Base-by-base conservation (phyloP, 2,797 vertebrate genomes). In the Notolepis coatsorum region DNA sequence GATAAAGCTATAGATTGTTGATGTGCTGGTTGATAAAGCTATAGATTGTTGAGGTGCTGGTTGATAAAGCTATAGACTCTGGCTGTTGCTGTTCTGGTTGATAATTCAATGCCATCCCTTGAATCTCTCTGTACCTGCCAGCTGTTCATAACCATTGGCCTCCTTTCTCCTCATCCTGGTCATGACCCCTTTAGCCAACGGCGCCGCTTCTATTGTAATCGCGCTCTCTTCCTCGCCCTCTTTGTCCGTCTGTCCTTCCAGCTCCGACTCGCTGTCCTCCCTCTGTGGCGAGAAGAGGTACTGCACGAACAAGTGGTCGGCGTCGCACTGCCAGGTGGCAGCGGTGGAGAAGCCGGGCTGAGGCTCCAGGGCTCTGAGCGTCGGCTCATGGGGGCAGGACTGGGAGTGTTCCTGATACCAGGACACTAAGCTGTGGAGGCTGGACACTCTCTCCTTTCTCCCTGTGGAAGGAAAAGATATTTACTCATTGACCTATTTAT, bases 391-490 rank as follows among this genome's bases (percentile, higher is more conserved):
- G 0, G 92, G 90, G 63, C 96, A 97, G 61, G 92, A 94, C 74
- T 75, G 84, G 42, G 83, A 89, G 80, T 98, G 96, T 9, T 95
- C 92, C 80, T 96, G 93, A 21, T 98, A 98, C 96, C 96, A 98
- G 37, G 88, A 89, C 42, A 96, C 94, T 48, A 96, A 85, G 1
- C 92, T 93, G 57, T 93, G 91, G 30, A 98, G 88, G 76, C 91
- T 95, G 63, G 95, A 96, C 52, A 93, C 90, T 0, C 88, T 77
- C 35, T 88, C 87, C 15, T 90, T 93, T 59, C 84, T 89, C 21
- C 78, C 92, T 94, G 77, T 4, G 50, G 48, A 15, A 77, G 13
- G 8, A 75, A 28, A n/a, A n/a, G n/a, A n/a, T n/a, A n/a, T n/a
- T n/a, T n/a, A n/a, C n/a, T n/a, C n/a, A n/a, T n/a, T n/a, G n/a